Conservation (phyloP, 2,797 vertebrate species). For the Sebastes taczanowskii region DNA sequence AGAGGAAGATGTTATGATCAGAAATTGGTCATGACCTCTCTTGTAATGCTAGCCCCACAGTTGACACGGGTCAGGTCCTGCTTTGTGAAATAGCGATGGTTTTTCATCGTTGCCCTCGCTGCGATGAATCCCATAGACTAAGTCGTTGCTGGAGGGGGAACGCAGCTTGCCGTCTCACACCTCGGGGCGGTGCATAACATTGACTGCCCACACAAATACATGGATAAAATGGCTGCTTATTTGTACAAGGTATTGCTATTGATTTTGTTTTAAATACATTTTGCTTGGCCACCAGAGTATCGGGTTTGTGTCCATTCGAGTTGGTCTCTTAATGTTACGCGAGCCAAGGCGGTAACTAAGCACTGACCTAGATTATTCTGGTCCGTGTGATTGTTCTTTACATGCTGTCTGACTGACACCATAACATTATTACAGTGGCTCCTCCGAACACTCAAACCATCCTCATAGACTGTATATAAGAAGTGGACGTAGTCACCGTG, state of each 20-base stretch:
- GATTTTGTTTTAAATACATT: conserved; percentile 82
- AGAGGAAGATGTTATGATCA: conserved; percentile 67
- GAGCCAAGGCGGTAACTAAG: conserved; percentile 41
- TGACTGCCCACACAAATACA: conserved; percentile 74
- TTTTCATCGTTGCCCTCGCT: conserved; percentile 38
- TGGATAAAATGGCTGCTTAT: conserved; percentile 74
- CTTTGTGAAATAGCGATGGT: conserved; percentile 48
- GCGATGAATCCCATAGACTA: conserved; percentile 55
- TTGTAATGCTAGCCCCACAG: conserved; percentile 52
- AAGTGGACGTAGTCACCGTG: too few species aligned
- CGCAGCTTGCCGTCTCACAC: conserved; percentile 49
- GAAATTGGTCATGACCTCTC: conserved; percentile 64
- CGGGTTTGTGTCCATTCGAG: conserved; percentile 73
- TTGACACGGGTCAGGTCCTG: conserved; percentile 53
- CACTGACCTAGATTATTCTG: conserved; percentile 51
- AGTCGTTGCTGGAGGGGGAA: conserved; percentile 54
- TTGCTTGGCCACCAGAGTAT: conserved; percentile 74
- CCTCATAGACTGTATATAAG: neutral
- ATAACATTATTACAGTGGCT: neutral
- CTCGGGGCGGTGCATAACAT: conserved; percentile 60
- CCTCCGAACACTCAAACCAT: neutral
- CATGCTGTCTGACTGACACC: conserved; percentile 37
- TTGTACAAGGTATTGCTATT: conserved; percentile 76
- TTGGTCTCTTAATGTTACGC: conserved; percentile 69
- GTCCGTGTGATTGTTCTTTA: conserved; percentile 49